These are phyloP conservation scores for Sylvilagus floridanus DNA, from an alignment of 2,797 vertebrate species.

Conservation along the genomic window DNA sequence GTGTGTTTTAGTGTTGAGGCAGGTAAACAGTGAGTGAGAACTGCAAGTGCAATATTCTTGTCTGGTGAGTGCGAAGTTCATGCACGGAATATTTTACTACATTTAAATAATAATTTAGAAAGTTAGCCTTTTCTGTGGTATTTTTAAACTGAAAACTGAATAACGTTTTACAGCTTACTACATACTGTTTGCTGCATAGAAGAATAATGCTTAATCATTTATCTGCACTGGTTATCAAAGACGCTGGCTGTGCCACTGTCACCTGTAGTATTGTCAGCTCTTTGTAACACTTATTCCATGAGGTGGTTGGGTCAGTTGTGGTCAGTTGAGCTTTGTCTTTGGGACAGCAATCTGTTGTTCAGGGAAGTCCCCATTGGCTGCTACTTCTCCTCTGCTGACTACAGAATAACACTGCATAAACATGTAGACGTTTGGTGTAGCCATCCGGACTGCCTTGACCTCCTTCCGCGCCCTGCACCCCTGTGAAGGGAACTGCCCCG, in stretches of 20 bases:
- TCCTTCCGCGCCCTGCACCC: background rate
- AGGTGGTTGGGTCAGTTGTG: background rate
- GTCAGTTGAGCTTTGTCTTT: background rate
- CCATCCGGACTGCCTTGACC: background rate
- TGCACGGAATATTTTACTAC: background rate
- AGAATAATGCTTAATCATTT: background rate
- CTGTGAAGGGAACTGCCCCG: background rate
- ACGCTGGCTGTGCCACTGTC: background rate
- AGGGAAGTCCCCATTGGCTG: background rate
- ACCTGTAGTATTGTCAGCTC: background rate
- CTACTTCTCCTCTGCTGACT: background rate
- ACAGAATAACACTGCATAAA: background rate
- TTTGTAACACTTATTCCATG: background rate
- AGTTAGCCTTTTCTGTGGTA: background rate
- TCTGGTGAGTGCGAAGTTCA: background rate
- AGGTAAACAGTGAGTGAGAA: background rate
- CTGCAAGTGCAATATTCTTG: background rate
- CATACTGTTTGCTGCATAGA: background rate
- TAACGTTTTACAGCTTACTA: background rate
- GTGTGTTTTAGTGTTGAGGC: slow-evolving; percentile 22
- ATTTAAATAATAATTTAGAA: background rate
- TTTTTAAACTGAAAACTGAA: background rate
- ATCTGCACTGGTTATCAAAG: background rate
- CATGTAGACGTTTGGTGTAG: background rate
- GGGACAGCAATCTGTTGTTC: background rate